Conservation (phyloP, 2,888 invertebrate genomes). For the Eupeodes latifasciatus region DNA sequence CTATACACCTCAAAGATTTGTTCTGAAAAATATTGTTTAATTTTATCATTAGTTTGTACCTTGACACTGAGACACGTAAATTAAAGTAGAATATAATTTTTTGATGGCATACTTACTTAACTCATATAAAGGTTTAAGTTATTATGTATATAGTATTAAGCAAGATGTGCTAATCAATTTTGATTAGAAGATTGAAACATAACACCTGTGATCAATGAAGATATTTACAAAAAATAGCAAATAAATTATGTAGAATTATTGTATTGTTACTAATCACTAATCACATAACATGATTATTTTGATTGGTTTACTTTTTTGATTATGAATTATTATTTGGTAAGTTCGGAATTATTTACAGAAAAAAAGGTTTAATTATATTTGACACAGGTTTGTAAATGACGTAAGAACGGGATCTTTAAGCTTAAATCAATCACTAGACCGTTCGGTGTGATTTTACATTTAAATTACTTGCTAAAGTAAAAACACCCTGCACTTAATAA, state of each 20-base stretch:
- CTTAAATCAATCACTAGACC: too few species aligned
- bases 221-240: neutral
- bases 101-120: neutral
- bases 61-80: neutral
- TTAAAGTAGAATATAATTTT: neutral
- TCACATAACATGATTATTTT: neutral
- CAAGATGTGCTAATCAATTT: slow-evolving; percentile 5
- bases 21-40: neutral
- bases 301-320: neutral
- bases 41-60: neutral
- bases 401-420: too few species aligned
- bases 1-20: too few species aligned
- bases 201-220: neutral
- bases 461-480: too few species aligned
- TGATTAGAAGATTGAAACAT: neutral
- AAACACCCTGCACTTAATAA: too few species aligned
- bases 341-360: too few species aligned
- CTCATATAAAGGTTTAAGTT: too few species aligned
- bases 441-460: too few species aligned
- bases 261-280: neutral
- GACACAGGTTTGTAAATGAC: too few species aligned
- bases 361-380: too few species aligned
- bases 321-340: neutral
- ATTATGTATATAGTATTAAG: neutral
- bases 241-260: neutral